Base-by-base conservation (phyloP, 2,888 invertebrate genomes). In the Brachycybe producta region DNA sequence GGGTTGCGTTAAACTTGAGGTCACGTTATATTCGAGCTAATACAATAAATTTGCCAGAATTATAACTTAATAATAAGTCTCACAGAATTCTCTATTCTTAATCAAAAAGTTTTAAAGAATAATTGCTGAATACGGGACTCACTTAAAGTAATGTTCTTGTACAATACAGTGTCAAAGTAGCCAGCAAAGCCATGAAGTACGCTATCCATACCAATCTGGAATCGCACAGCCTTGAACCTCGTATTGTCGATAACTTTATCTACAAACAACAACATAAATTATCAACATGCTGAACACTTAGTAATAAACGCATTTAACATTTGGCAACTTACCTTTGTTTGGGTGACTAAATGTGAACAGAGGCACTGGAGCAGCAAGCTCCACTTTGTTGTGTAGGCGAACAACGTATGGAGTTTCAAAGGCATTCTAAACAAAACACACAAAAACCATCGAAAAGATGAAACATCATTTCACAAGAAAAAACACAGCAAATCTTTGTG, bases 111-210 rank as follows among this genome's bases (percentile, higher is more conserved):
- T n/a, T n/a, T n/a, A n/a, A n/a, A n/a, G n/a, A n/a, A n/a, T n/a
- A n/a, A n/a, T n/a, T n/a, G n/a, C n/a, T n/a, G n/a, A n/a, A n/a
- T 13, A 38, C 8, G 39, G 8, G 15, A 38, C 39, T 26, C 11
- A 64, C 95, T 95, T 42, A 98, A 71, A 59, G 70, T 77, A 50
- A 92, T 77, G 61, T 86, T 78, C 55, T 82, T 83, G 67, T 85
- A 95, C 15, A 98, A 73, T 21, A 77, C 71, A 35, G 90, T 80
- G 63, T 92, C 85, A 70, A 98, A 98, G 67, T 90, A 98, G 4
- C 98, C 98, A 24, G 84, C 86, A 68, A 98, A 87, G 2, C 95
- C 98, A 63, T 92, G 91, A 58, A 95, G 70, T 1, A 91, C 77
- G 63, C 82, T 80, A 62, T 88, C 82, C 60, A 82, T 77, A 27